Evolutionary conservation across 2,888 invertebrate genomes (phyloP).

Genomic region (Syritta pipiens): DNA sequence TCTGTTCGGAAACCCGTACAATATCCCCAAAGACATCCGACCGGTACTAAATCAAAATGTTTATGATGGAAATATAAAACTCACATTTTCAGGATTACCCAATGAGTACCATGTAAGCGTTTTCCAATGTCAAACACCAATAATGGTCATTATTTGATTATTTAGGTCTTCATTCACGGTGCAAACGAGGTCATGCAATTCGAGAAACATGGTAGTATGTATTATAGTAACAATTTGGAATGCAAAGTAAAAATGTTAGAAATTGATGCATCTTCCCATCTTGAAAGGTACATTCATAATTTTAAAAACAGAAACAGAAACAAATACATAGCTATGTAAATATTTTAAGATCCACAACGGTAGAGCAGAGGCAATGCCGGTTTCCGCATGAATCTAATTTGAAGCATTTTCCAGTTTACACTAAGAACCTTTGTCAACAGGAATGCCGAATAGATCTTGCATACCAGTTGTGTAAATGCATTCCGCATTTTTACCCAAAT

Average conservation of each 20-base stretch:
- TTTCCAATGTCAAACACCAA: too few relatives aligned
- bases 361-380: slow-evolving; percentile 76
- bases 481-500: slow-evolving; percentile 79
- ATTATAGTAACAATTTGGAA: too few relatives aligned
- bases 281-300: slow-evolving; percentile 72
- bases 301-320: background rate
- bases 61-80: too few relatives aligned
- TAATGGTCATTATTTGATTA: too few relatives aligned
- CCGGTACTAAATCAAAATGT: too few relatives aligned
- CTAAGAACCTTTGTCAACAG: slow-evolving; percentile 76
- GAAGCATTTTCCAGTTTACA: slow-evolving; percentile 77
- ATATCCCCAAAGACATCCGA: background rate
- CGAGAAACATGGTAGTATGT: slow-evolving; percentile 71
- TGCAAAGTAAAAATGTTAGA: slow-evolving; percentile 73
- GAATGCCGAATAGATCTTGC: slow-evolving; percentile 78
- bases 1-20: slow-evolving; percentile 74
- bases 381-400: slow-evolving; percentile 77
- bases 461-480: slow-evolving; percentile 76
- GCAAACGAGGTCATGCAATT: slow-evolving; percentile 76
- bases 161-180: slow-evolving; percentile 76
- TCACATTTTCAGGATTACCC: too few relatives aligned
- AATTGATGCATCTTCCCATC: slow-evolving; percentile 74
- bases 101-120: too few relatives aligned
- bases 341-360: slow-evolving; percentile 72
- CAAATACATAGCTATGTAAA: too few relatives aligned